Evolutionary conservation across 2,888 invertebrate genomes (phyloP).

Genomic region (Hoplodrina blanda): DNA sequence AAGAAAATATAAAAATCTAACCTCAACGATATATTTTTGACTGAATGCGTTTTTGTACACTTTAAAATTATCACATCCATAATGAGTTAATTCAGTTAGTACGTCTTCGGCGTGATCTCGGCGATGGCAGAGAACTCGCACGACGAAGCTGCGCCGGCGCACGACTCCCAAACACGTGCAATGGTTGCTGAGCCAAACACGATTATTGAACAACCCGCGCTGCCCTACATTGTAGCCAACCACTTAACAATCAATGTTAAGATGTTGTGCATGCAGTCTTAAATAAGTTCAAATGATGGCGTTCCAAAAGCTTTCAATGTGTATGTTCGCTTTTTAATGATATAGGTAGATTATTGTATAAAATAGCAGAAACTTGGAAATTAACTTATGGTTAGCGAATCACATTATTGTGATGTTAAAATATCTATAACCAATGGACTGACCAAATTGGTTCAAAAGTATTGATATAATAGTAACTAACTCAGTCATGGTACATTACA

Average conservation of each 20-base stretch:
- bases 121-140: slow-evolving; percentile 69
- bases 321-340: background rate
- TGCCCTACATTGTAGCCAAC: slow-evolving; percentile 54
- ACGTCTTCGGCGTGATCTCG: slow-evolving; percentile 66
- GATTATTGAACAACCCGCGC: slow-evolving; percentile 61
- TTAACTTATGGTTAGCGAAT: background rate
- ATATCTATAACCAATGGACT: background rate
- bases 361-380: background rate
- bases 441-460: background rate
- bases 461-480: slow-evolving; percentile 5
- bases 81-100: slow-evolving; percentile 45
- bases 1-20: background rate
- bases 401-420: background rate
- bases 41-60: slow-evolving; percentile 10
- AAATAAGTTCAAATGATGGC: slow-evolving; percentile 8
- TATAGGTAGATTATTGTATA: background rate
- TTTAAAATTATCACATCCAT: slow-evolving; percentile 39
- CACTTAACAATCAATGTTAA: slow-evolving; percentile 33
- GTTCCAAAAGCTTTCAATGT: background rate
- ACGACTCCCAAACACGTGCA: slow-evolving; percentile 72
- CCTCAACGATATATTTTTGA: background rate
- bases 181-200: slow-evolving; percentile 58
- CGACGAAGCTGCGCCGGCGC: slow-evolving; percentile 60
- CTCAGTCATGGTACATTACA: slow-evolving; percentile 25
- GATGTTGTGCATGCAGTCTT: slow-evolving; percentile 7